phyloP scores from a whole-genome alignment of 1,140 invertebrate species.

The Archivesica marissinica region DNA sequence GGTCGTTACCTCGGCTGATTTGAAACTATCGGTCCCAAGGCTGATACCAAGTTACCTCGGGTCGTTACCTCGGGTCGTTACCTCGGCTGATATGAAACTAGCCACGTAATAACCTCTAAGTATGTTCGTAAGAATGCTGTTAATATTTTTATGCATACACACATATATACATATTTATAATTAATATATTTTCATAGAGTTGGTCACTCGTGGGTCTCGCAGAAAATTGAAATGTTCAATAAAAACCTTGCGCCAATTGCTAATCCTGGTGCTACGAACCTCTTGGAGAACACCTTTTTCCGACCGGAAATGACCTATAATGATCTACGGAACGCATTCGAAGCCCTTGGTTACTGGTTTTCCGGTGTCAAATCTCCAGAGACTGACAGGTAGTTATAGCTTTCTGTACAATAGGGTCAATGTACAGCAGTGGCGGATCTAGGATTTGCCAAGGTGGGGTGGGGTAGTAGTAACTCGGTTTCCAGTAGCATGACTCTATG shows the following conservation, averaged over 20 bases:
- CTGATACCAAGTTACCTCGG: neutral
- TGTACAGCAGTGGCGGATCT: no score
- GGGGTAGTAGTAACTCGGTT: no score
- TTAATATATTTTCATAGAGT: neutral
- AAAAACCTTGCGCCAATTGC: neutral
- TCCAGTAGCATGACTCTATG: no score
- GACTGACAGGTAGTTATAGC: slow-evolving; percentile 31
- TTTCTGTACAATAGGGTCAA: no score
- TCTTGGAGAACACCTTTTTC: neutral
- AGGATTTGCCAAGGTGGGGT: no score
- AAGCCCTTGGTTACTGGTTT: neutral
- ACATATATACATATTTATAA: neutral
- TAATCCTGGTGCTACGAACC: neutral
- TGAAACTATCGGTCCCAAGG: neutral
- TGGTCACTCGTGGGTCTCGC: slow-evolving; percentile 17
- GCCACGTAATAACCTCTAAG: neutral
- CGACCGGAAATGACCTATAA: neutral
- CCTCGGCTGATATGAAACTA: neutral
- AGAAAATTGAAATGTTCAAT: neutral
- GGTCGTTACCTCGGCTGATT: neutral
- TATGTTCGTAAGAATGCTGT: neutral
- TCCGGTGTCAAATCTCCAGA: neutral
- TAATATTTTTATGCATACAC: neutral
- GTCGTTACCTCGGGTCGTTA: neutral
- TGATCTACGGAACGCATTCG: neutral